These are phyloP conservation scores for Panurus biarmicus DNA, from an alignment of 2,113 vertebrate genomes.

Conservation along the genomic window DNA sequence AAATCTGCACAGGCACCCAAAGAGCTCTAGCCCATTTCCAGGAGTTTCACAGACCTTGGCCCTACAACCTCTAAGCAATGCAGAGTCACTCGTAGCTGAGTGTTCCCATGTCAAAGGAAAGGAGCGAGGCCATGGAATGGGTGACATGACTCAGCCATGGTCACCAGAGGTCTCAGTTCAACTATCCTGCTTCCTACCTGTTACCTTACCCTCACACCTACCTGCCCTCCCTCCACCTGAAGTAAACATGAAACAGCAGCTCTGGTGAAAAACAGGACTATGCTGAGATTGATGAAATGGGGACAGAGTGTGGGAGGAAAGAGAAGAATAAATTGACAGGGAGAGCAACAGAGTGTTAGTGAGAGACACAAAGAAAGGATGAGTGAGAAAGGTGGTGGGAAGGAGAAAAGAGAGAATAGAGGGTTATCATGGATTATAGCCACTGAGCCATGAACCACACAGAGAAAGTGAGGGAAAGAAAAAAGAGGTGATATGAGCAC, in stretches of 20 bases:
- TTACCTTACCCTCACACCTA: not conserved
- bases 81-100: not conserved
- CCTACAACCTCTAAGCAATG: not conserved
- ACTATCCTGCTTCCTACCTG: not conserved
- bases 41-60: not conserved
- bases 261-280: constrained; percentile 5
- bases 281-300: constrained; percentile 44
- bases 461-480: constrained; percentile 9
- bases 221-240: not conserved
- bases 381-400: constrained; percentile 17
- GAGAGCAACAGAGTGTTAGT: constrained; percentile 30
- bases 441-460: not conserved
- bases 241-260: constrained; percentile 3
- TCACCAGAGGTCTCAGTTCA: not conserved
- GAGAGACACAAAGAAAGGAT: constrained; percentile 35
- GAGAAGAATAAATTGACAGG: constrained; percentile 42
- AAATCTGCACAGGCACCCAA: not conserved
- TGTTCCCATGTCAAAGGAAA: rapidly evolving
- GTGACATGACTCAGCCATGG: not conserved
- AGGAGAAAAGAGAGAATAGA: constrained; percentile 2
- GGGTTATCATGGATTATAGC: not conserved
- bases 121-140: not conserved
- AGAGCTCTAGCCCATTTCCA: not conserved
- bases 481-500: constrained; percentile 2
- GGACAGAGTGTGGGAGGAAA: constrained; percentile 49